Conservation (phyloP, 2,113 vertebrate species). For the Psilopsiagon aymara region DNA sequence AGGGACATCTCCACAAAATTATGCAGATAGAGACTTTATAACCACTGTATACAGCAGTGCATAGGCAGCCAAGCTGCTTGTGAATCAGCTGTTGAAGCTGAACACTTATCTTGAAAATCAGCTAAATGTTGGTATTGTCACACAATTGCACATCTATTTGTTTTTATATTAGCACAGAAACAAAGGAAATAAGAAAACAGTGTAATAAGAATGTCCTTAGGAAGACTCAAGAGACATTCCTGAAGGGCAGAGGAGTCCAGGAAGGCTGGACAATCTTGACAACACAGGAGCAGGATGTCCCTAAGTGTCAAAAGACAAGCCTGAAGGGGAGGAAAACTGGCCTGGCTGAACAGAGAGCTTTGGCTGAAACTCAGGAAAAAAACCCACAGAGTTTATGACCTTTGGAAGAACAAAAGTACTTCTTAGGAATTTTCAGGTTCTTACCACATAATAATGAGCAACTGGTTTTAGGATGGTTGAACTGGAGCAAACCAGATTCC, state of each 20-base stretch:
- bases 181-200: not conserved
- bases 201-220: not conserved
- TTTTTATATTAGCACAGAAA: not conserved
- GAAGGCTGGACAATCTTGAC: not conserved
- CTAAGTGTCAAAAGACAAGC: not conserved
- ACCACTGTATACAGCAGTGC: not conserved
- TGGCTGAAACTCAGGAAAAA: not conserved
- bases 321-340: fast-evolving
- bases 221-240: not conserved
- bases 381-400: not conserved
- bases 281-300: not conserved
- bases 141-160: not conserved
- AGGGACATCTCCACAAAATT: not conserved
- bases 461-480: not conserved
- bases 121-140: not conserved
- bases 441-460: not conserved
- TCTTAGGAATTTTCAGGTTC: not conserved
- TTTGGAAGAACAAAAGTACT: not conserved
- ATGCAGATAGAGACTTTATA: not conserved
- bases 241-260: not conserved
- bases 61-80: not conserved
- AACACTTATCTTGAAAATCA: not conserved
- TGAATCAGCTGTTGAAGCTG: not conserved
- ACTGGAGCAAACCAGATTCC: not conserved
- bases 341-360: not conserved